Evolutionary conservation across 1,140 invertebrate species (phyloP).

Genomic region (Bombus superbus): DNA sequence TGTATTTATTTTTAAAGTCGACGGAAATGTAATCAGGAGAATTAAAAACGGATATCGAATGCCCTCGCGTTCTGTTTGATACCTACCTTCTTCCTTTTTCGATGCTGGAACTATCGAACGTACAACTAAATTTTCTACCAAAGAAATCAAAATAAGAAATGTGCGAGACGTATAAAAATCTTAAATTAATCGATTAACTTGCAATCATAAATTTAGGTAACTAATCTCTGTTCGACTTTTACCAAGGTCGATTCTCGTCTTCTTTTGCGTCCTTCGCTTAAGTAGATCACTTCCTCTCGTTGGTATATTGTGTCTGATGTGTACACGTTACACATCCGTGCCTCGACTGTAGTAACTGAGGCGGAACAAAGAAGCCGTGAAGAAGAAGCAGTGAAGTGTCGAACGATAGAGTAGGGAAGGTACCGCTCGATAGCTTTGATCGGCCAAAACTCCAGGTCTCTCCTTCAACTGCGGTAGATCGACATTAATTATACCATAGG

Average conservation of each 20-base stretch:
- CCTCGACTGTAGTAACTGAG: not conserved
- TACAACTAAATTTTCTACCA: too few species aligned
- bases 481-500: not conserved
- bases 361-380: conserved; percentile 13
- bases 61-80: too few species aligned
- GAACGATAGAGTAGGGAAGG: not conserved
- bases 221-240: too few species aligned
- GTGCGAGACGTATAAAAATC: too few species aligned
- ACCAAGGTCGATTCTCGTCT: not conserved
- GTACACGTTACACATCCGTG: not conserved
- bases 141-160: too few species aligned
- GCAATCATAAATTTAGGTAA: not conserved
- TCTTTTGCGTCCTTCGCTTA: too few species aligned
- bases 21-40: not conserved
- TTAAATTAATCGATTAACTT: not conserved
- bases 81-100: not conserved
- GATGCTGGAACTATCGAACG: too few species aligned
- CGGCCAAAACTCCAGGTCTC: not conserved
- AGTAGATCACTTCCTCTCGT: not conserved
- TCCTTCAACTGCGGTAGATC: not conserved
- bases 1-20: conserved; percentile 36
- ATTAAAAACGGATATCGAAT: not conserved
- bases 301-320: not conserved
- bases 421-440: not conserved
- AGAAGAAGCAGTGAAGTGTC: conserved; percentile 12